A percentile compares a stretch with the other conserved stretches of the same genome.
These are phyloP conservation scores for Punctoribates punctum DNA, from an alignment of 2,888 invertebrate species.

Conservation along the genomic window DNA sequence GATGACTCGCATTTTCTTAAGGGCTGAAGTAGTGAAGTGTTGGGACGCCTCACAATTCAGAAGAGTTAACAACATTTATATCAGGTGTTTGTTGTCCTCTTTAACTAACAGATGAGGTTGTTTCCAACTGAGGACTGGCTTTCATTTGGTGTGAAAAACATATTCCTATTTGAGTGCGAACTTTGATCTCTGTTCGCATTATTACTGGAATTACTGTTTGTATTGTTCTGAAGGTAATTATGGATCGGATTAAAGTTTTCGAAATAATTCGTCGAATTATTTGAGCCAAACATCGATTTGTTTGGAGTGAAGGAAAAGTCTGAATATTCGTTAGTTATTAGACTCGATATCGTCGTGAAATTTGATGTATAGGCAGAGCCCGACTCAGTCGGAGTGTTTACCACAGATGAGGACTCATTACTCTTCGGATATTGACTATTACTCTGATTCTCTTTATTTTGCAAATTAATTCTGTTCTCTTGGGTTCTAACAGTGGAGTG, in stretches of 20 bases:
- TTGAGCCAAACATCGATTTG: background rate
- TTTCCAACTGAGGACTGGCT: background rate
- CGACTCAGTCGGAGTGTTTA: background rate
- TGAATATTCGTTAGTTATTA: constrained; percentile 25
- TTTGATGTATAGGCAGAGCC: constrained; percentile 10
- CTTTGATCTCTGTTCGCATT: background rate
- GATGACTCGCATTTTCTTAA: constrained; percentile 41
- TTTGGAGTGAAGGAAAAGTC: background rate
- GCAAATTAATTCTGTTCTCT: background rate
- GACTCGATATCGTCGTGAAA: constrained; percentile 11
- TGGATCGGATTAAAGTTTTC: constrained; percentile 4
- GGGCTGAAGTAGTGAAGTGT: constrained; percentile 42
- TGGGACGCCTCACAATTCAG: constrained; percentile 43
- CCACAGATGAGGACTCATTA: background rate
- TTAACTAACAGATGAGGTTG: constrained; percentile 39
- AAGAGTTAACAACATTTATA: constrained; percentile 44
- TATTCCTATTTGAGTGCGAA: background rate
- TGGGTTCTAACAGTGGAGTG: background rate
- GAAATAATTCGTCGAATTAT: constrained; percentile 16
- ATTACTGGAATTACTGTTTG: constrained; percentile 7
- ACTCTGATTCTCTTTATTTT: background rate
- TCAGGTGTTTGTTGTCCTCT: constrained; percentile 43
- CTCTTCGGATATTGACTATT: background rate
- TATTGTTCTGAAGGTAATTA: background rate
- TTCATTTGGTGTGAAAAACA: background rate